Base-by-base conservation (phyloP, 1,140 invertebrate genomes). In the Habropoda laboriosa region DNA sequence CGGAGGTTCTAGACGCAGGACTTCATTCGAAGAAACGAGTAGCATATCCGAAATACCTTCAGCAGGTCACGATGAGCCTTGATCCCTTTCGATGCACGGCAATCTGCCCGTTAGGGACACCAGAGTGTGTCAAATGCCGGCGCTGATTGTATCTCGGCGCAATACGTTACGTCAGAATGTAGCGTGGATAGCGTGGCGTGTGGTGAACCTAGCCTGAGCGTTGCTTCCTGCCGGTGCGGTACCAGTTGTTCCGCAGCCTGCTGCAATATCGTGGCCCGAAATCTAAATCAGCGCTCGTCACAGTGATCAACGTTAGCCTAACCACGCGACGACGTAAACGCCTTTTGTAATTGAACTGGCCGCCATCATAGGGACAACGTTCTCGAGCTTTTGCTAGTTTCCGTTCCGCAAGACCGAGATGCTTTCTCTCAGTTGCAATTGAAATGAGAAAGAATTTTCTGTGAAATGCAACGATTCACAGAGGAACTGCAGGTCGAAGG, bases 261-360 rank as follows among this genome's bases (percentile, higher is more conserved):
- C 66, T 68, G 67, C 42, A 76, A 83, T 58, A 75, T 79, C 61
- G 51, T 55, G 30, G 32, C 53, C 32, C 61, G 55, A 58, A 70
- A 72, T 81, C 67, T 77, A 84, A 84, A 84, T 84, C 78, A 68
- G 53, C 70, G 55, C 55, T 85, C 76, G 58, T 76, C 81, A 71
- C 21, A 47, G 60, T 49, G 58, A 84, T 79, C 77, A 82, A 61
- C 76, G 71, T 32, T 35, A 21, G 42, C 27, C 3, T 40, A 10
- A 47, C 63, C 42, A 35, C 42, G 42, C 60, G n/a, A 18, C 60
- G 13, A 27, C 24, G 60, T 42, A 21, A 70, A 47, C n/a, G 21
- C n/a, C 40, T 81, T 83, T 49, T 45, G 35, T 42, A 57, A 78
- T 53, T 35, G 38, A 70, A 72, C 32, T 13, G 49, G 21, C 58